Evolutionary conservation across 92 coral and sea anemone genomes (phyloP), one percentile per base, ranked within the genome.

Genomic region (Bergia puertoricense): DNA sequence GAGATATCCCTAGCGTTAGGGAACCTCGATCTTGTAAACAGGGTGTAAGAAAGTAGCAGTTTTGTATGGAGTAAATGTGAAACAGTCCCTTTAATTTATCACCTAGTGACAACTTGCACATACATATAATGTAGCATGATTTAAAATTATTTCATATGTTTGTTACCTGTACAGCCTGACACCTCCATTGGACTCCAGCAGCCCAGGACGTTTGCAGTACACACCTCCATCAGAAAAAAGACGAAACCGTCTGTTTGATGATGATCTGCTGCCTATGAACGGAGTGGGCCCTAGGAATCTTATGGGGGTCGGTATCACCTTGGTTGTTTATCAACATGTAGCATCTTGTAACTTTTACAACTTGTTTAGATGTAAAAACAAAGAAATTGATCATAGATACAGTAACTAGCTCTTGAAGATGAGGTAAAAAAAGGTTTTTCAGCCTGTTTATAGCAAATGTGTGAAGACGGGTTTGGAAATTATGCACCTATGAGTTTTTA

Each of bases 201-300:
- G 98, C 85, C 98, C 98, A n/a, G 95, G 92, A 36, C 95, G 90
- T 22, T 81, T 90, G 44, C 92, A 93, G 84, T 95, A 96, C 90
- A 95, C 99, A 1, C 99, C 99, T 59, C 96, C 99, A 56, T 95
- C 96, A 14, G 98, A 92, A 54, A 90, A 94, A 18, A 86, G 89
- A 45, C 85, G 95, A 78, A 95, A 92, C 30, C 96, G 82, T 23
- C 75, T 92, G 43, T 95, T 95, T 91, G 94, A 91, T 20, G 96
- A 94, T 75, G 98, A 94, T 82, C 81, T 93, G 40, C 50, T 91
- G 72, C 77, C 91, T 18, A 96, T 89, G 88, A 91, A 83, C 51
- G 92, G 89, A 39, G 96, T 94, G 76, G 99, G 98, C n/a, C 99
- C 99, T 1, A 95, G 94, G 81, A 96, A 96, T 82, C 92, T 96